phyloP scores from a whole-genome alignment of 2,888 invertebrate genomes.

The Argyra leucocephala region DNA sequence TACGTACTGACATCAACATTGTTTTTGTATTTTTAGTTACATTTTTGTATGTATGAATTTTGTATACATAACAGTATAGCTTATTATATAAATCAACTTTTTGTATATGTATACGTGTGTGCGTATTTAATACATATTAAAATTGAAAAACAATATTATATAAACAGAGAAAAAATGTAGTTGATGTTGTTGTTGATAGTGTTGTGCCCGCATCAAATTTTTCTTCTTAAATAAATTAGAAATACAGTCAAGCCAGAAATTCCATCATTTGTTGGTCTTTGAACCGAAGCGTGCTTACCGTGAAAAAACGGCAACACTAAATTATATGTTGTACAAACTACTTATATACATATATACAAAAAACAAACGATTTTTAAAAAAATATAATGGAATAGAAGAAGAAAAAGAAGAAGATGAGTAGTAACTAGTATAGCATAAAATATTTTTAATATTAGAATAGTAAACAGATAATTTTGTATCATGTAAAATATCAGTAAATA shows the following conservation, averaged over 20 bases:
- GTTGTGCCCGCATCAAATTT: slow-evolving; percentile 7
- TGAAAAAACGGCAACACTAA: too few species aligned
- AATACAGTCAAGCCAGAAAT: neutral
- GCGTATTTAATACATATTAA: neutral
- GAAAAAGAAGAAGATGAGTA: too few species aligned
- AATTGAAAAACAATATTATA: neutral
- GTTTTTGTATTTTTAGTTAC: neutral
- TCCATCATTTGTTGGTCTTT: slow-evolving; percentile 13
- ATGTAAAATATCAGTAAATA: too few species aligned
- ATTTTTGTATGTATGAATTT: neutral
- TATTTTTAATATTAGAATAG: too few species aligned
- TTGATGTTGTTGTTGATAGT: neutral
- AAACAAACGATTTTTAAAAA: too few species aligned
- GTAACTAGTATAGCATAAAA: too few species aligned
- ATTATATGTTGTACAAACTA: too few species aligned
- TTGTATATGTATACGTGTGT: too few species aligned
- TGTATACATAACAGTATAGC: neutral
- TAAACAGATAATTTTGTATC: too few species aligned
- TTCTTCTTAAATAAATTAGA: slow-evolving; percentile 8
- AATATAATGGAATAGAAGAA: too few species aligned
- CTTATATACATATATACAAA: too few species aligned
- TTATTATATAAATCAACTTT: neutral
- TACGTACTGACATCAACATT: neutral
- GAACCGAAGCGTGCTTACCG: too few species aligned
- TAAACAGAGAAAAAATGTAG: neutral